Base-by-base conservation (phyloP, 2,888 invertebrate species). In the Athripsodes cinereus region DNA sequence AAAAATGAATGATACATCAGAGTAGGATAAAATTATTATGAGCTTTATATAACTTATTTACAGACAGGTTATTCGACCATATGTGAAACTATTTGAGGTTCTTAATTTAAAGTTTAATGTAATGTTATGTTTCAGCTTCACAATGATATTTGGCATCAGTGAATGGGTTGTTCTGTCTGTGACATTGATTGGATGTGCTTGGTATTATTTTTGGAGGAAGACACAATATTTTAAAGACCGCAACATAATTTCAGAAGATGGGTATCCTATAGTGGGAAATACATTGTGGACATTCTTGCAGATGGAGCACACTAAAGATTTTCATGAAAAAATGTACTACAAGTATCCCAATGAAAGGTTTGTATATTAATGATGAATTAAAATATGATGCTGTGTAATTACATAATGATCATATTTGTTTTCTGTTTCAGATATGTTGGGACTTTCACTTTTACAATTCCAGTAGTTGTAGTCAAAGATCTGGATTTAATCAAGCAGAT, bases 401-500 rank as follows among this genome's bases (percentile, higher is more conserved):
- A 26, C 26, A 26, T 26, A 26, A 26, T 10, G 10, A 8, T 47
- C 19, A 47, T 47, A 13, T 19, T 22, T 8, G 6, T 13, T 1
- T 35, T 19, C 19, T 21, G 16, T 52, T 48, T 48, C 20, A 62
- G 62, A 47, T 62, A 60, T 31, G 16, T 67, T 2, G 71, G 70
- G 0, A 26, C 61, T 8, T 67, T 68, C 58, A 68, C 68, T 22
- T 67, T 71, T 21, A 26, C 53, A 1, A 64, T 57, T 1, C 70
- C 70, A 1, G 21, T 59, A 0, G n/a, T 69, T 2, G 1, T 72
- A 1, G 8, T 72, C 0, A 66, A 66, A 2, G 70, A 71, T 53
- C 69, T 69, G 0, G 69, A 71, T 1, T 31, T 71, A 10, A 68
- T 72, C 11, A 68, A 66, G 46, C 62, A 67, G 1, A 52, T 70